Evolutionary conservation across 2,797 vertebrate genomes (phyloP).

Genomic region (Pagetopsis macropterus): DNA sequence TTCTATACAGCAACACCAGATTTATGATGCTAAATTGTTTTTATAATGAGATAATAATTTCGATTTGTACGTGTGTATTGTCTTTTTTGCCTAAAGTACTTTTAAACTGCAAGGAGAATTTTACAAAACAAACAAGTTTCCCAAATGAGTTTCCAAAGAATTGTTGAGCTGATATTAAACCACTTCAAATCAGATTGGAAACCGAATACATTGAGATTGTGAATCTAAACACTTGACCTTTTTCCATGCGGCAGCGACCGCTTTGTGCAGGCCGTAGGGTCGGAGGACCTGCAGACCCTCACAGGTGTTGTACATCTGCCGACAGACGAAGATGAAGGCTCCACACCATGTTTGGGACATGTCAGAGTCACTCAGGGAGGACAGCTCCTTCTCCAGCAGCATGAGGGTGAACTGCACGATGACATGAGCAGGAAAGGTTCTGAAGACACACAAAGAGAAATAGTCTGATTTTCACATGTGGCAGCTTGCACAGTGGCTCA

Average conservation of each 20-base stretch:
- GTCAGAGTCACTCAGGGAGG: conserved; percentile 77
- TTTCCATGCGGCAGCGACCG: conserved; percentile 88
- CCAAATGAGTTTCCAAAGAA: not conserved
- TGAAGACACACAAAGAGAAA: conserved; percentile 60
- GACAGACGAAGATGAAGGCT: conserved; percentile 93
- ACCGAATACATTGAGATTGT: not conserved
- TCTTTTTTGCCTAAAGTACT: not conserved
- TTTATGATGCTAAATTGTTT: not conserved
- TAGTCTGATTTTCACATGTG: too few relatives aligned
- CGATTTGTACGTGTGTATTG: not conserved
- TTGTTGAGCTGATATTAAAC: not conserved
- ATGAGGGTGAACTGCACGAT: conserved; percentile 91
- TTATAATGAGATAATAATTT: not conserved
- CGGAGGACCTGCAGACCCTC: conserved; percentile 90
- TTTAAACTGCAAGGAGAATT: not conserved
- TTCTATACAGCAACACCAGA: not conserved
- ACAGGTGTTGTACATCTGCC: conserved; percentile 93
- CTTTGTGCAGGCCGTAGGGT: conserved; percentile 88
- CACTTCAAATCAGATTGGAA: not conserved
- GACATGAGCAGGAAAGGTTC: conserved; percentile 85
- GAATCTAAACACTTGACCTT: conserved; percentile 76
- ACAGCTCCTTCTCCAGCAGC: conserved; percentile 86
- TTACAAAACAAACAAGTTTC: conserved; percentile 2
- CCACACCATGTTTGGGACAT: conserved; percentile 84
- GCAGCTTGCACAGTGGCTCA: too few relatives aligned